These are phyloP conservation scores for Spheniscus humboldti DNA, from an alignment of 2,797 vertebrate species.

Conservation along the genomic window DNA sequence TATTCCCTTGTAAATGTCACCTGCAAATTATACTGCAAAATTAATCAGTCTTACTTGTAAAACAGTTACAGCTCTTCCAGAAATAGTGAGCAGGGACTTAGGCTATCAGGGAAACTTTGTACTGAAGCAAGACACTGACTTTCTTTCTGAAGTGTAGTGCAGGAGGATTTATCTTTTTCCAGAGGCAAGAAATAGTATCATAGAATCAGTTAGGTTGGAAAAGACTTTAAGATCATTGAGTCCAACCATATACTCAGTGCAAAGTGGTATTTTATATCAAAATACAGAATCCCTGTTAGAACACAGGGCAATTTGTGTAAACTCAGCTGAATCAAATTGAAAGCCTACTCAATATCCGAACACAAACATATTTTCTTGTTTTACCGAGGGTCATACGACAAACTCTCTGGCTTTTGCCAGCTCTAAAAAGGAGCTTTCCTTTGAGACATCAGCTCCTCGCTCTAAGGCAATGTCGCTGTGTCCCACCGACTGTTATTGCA, in stretches of 20 bases:
- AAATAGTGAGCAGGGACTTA: not conserved
- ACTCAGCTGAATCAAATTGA: slow-evolving; percentile 3
- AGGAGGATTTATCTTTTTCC: not conserved
- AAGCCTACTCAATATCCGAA: not conserved
- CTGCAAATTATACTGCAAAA: slow-evolving; percentile 37
- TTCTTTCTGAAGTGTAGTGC: not conserved
- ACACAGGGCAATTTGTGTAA: not conserved
- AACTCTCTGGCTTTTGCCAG: not conserved
- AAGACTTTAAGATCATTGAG: no score
- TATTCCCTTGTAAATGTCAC: slow-evolving; percentile 43
- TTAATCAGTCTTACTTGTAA: slow-evolving; percentile 38
- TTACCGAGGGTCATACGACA: not conserved
- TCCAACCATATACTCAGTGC: not conserved
- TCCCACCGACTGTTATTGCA: not conserved
- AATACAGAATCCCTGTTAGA: not conserved
- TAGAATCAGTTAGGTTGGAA: no score
- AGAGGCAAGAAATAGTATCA: not conserved
- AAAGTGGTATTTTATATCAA: slow-evolving; percentile 10
- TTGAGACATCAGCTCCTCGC: not conserved
- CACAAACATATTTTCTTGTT: not conserved
- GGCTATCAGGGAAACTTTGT: not conserved
- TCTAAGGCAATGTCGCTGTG: not conserved
- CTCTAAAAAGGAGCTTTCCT: not conserved
- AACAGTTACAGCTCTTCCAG: slow-evolving; percentile 12
- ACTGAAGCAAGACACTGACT: not conserved